Evolutionary conservation across 2,888 invertebrate genomes (phyloP).

Genomic region (Sarcophaga subvicina): DNA sequence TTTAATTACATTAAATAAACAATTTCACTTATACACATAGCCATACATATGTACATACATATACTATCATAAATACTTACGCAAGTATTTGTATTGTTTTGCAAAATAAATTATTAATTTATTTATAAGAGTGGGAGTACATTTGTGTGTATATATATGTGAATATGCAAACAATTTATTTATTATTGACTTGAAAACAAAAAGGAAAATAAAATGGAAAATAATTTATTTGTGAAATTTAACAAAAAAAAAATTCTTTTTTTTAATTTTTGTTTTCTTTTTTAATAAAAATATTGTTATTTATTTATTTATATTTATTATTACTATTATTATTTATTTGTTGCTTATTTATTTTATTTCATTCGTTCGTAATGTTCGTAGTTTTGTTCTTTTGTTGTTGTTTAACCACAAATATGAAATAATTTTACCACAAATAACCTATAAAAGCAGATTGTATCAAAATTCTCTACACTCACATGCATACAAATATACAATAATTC

Average conservation of each 20-base stretch:
- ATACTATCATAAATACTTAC: too few species aligned
- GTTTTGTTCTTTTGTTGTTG: neutral
- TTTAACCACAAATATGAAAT: constrained; percentile 48
- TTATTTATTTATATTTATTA: too few species aligned
- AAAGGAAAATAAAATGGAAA: neutral
- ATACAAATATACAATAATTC: neutral
- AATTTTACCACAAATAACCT: constrained; percentile 34
- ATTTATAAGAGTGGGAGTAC: neutral
- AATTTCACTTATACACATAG: neutral
- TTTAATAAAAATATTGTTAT: neutral
- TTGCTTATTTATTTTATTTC: constrained; percentile 20
- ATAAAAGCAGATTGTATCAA: constrained; percentile 35
- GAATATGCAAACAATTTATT: neutral
- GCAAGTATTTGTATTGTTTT: too few species aligned
- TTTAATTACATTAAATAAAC: constrained; percentile 22
- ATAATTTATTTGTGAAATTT: constrained; percentile 19
- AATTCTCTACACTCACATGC: neutral
- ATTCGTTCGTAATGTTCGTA: neutral
- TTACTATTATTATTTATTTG: constrained; percentile 7
- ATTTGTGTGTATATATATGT: neutral
- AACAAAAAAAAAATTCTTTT: neutral
- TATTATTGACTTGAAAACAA: neutral
- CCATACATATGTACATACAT: too few species aligned
- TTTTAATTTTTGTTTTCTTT: neutral
- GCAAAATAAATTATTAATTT: too few species aligned